phyloP scores from a whole-genome alignment of 1,140 invertebrate genomes.

The Carcinoscorpius rotundicauda region DNA sequence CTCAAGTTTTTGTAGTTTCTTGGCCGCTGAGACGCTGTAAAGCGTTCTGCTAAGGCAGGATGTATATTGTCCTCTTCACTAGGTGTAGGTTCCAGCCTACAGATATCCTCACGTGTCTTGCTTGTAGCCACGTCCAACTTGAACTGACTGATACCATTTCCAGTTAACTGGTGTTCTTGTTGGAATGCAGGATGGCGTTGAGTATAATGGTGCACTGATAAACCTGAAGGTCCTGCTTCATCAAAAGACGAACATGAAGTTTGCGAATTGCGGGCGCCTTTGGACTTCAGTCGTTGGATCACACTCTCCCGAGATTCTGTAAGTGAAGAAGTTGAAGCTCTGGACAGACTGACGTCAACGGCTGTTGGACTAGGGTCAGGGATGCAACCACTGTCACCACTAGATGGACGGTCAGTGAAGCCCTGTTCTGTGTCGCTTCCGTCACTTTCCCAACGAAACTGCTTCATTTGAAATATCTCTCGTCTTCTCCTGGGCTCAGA shows the following conservation, averaged over 20 bases:
- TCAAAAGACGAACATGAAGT: no score
- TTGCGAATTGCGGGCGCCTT: no score
- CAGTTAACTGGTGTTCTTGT: neutral
- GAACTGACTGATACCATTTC: neutral
- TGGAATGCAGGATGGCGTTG: neutral
- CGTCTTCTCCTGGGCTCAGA: constrained; percentile 15
- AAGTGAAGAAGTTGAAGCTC: no score
- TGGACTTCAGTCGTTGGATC: no score
- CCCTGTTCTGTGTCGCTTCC: constrained; percentile 5
- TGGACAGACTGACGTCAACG: no score
- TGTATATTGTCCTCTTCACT: neutral
- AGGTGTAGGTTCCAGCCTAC: neutral
- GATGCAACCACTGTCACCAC: constrained; percentile 14
- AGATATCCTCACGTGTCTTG: neutral
- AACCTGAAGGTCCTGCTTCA: no score
- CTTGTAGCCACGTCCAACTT: neutral
- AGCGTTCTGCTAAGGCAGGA: neutral
- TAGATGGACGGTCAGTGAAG: constrained; percentile 14
- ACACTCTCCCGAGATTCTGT: no score
- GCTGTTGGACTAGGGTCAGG: no score
- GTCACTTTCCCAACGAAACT: constrained; percentile 14
- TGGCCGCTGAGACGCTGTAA: constrained; percentile 34
- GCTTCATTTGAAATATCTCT: constrained; percentile 17
- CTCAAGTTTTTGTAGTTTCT: constrained; percentile 94
- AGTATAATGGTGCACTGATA: no score